phyloP scores from a whole-genome alignment of 2,797 vertebrate species.

The Esox masquinongy region DNA sequence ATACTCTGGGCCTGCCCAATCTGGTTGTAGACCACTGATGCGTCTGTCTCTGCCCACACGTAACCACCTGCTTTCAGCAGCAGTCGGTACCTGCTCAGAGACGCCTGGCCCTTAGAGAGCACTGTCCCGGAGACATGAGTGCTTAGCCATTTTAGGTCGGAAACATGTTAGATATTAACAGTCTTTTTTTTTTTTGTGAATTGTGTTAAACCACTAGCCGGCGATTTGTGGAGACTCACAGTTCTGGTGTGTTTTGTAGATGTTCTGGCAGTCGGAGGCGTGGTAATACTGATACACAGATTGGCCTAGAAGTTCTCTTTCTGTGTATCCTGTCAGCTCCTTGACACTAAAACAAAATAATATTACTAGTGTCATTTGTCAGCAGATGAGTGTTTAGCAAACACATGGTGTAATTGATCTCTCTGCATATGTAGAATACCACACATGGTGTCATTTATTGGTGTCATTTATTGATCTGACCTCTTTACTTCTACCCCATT shows the following conservation, averaged over 20 bases:
- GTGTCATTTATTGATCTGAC: too few relatives aligned
- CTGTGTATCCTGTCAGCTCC: conserved; percentile 52
- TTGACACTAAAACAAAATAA: conserved; percentile 38
- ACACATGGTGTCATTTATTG: too few relatives aligned
- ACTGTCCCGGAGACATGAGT: conserved; percentile 39
- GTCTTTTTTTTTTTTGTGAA: too few relatives aligned
- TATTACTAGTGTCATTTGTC: not conserved
- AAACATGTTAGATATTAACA: not conserved
- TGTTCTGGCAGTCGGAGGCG: conserved; percentile 46
- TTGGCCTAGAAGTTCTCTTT: conserved; percentile 52
- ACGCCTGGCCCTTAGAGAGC: conserved; percentile 56
- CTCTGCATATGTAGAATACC: too few relatives aligned
- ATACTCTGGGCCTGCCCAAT: conserved; percentile 50
- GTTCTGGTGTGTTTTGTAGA: conserved; percentile 44
- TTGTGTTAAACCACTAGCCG: too few relatives aligned
- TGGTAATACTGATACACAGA: conserved; percentile 57
- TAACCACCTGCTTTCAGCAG: conserved; percentile 56
- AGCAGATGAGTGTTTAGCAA: not conserved
- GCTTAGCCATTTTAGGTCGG: conserved; percentile 10
- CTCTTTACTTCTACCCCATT: too few relatives aligned
- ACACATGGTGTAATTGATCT: too few relatives aligned
- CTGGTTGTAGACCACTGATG: conserved; percentile 47
- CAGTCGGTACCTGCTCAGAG: conserved; percentile 57
- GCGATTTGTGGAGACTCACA: conserved; percentile 36
- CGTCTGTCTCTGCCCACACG: conserved; percentile 61